Percentiles rank a stretch among this genome's conserved stretches.
Conservation (phyloP, 92 coral and sea anemone genomes). For the Porites divaricata region DNA sequence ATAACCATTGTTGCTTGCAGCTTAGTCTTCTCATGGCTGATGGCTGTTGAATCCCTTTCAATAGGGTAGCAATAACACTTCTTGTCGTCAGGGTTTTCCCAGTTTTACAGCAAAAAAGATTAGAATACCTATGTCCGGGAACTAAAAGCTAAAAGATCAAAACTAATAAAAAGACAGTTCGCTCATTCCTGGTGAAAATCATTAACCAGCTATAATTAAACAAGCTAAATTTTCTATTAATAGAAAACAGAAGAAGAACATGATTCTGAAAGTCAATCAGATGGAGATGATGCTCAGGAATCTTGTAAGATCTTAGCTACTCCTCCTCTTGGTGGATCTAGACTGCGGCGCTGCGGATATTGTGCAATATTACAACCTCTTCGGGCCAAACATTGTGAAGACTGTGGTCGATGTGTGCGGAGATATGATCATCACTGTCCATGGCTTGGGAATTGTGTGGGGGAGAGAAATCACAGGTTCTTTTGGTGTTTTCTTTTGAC, state of each 20-base stretch:
- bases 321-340: slow-evolving; percentile 91
- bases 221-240: not conserved
- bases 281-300: slow-evolving; percentile 85
- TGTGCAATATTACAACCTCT: slow-evolving; percentile 93
- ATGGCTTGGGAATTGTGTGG: slow-evolving; percentile 98
- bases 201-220: no score
- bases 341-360: slow-evolving; percentile 95
- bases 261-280: slow-evolving; percentile 79
- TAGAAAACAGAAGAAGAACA: slow-evolving; percentile 38
- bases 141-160: no score
- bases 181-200: no score
- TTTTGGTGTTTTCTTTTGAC: slow-evolving; percentile 93
- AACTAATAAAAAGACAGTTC: no score
- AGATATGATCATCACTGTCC: slow-evolving; percentile 99
- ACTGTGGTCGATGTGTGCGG: slow-evolving; percentile 96
- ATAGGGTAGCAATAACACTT: no score
- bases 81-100: no score
- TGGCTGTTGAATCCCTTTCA: no score
- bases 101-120: no score
- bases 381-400: slow-evolving; percentile 98
- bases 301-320: slow-evolving; percentile 92
- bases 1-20: no score
- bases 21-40: no score
- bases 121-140: no score
- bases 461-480: slow-evolving; percentile 95